Percentiles rank a stretch among this genome's conserved stretches.
These are phyloP conservation scores for Trichogramma pretiosum DNA, from an alignment of 1,140 invertebrate genomes.

Conservation along the genomic window DNA sequence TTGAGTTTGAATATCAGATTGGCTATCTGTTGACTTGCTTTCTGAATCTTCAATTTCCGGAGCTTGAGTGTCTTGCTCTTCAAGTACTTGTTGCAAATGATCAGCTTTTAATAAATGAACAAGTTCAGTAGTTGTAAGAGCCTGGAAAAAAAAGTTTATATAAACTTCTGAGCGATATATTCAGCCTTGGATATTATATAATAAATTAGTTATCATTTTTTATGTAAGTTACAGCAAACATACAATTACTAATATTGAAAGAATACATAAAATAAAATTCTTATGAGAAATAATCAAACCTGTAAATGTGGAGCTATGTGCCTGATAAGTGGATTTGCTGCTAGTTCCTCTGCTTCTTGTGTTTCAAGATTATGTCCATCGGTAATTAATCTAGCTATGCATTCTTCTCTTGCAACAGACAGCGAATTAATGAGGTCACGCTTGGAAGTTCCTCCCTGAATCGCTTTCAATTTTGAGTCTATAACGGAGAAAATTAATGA, in stretches of 20 bases:
- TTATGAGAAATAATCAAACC: constrained; percentile 19
- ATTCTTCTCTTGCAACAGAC: constrained; percentile 38
- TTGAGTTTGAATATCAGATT: constrained; percentile 5
- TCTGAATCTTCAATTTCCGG: constrained; percentile 16
- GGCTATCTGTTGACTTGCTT: constrained; percentile 4
- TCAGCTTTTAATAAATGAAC: constrained; percentile 49
- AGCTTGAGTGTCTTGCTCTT: constrained; percentile 23
- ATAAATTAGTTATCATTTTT: neutral
- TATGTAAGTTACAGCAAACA: neutral
- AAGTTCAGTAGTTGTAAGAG: constrained; percentile 44
- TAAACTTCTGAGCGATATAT: no score
- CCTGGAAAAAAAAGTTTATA: constrained; percentile 29
- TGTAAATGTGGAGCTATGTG: constrained; percentile 43
- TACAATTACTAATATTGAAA: neutral
- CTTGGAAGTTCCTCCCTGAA: constrained; percentile 37
- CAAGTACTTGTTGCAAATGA: constrained; percentile 29
- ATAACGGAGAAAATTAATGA: no score
- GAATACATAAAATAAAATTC: neutral
- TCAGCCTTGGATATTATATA: constrained; percentile 12
- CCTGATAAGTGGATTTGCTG: constrained; percentile 40
- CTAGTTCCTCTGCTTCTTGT: constrained; percentile 36
- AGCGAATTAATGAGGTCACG: constrained; percentile 43
- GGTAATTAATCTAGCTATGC: constrained; percentile 40
- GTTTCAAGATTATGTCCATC: constrained; percentile 29
- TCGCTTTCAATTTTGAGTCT: constrained; percentile 34